Evolutionary conservation across 2,888 invertebrate species (phyloP).

Genomic region (Pediacus dermestoides): DNA sequence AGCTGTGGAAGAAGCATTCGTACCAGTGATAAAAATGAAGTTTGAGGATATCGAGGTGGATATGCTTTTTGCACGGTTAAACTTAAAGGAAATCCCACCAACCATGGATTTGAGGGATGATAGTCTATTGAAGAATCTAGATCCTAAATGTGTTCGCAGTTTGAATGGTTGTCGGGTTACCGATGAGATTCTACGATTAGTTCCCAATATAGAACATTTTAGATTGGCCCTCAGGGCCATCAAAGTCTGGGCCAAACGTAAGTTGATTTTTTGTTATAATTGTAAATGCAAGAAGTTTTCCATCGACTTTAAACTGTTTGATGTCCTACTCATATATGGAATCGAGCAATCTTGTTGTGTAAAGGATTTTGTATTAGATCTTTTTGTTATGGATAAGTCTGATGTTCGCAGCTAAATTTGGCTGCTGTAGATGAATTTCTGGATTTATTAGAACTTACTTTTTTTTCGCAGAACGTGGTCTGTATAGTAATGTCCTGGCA

Average conservation of each 20-base stretch:
- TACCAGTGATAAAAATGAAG: constrained; percentile 98
- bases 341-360: too few relatives aligned
- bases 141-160: constrained; percentile 94
- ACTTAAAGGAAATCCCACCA: constrained; percentile 94
- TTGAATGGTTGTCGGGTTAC: constrained; percentile 98
- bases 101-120: constrained; percentile 86
- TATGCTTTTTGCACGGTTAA: constrained; percentile 92
- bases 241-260: constrained; percentile 98
- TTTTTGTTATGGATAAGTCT: too few relatives aligned
- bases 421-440: too few relatives aligned
- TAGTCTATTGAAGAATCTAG: constrained; percentile 86
- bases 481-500: constrained; percentile 97
- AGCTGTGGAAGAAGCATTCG: constrained; percentile 97
- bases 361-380: too few relatives aligned
- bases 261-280: constrained; percentile 44
- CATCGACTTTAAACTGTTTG: too few relatives aligned
- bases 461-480: constrained; percentile 75
- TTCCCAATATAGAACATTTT: constrained; percentile 93
- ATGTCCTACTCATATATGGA: too few relatives aligned
- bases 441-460: too few relatives aligned
- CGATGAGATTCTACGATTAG: constrained; percentile 93
- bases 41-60: constrained; percentile 99
- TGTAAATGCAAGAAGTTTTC: background rate
- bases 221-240: constrained; percentile 89
- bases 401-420: too few relatives aligned